A percentile compares a stretch with the other conserved stretches of the same genome.
These are phyloP conservation scores for Galleria mellonella DNA, from an alignment of 1,140 invertebrate genomes.

Conservation along the genomic window DNA sequence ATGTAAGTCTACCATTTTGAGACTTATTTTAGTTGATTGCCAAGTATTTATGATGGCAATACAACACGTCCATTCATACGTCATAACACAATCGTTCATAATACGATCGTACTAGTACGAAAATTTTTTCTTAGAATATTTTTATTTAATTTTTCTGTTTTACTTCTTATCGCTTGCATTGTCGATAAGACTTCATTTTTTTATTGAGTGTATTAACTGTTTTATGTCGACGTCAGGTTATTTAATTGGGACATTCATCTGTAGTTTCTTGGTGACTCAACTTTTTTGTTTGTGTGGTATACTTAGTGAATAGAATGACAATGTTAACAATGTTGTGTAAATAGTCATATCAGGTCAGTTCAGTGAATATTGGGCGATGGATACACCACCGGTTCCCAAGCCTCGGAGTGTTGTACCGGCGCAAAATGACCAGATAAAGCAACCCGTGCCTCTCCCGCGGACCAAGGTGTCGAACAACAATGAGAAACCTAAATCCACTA, in stretches of 20 bases:
- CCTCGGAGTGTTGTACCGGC: slow-evolving; percentile 34
- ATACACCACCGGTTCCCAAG: slow-evolving; percentile 56
- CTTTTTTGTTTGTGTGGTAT: slow-evolving; percentile 27
- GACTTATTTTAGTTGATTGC: too few relatives aligned
- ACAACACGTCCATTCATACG: too few relatives aligned
- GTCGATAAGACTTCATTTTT: too few relatives aligned
- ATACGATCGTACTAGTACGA: too few relatives aligned
- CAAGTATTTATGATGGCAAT: too few relatives aligned
- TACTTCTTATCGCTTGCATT: too few relatives aligned
- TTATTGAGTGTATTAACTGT: too few relatives aligned
- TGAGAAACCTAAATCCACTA: slow-evolving; percentile 41
- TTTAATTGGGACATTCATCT: not conserved
- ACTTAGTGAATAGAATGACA: slow-evolving; percentile 12
- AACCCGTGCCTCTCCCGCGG: slow-evolving; percentile 49
- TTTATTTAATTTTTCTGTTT: not conserved
- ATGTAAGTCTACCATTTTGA: too few relatives aligned
- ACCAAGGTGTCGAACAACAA: slow-evolving; percentile 35
- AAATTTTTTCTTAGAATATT: not conserved
- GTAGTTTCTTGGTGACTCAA: slow-evolving; percentile 21
- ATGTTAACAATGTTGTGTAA: slow-evolving; percentile 32
- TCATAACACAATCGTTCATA: too few relatives aligned
- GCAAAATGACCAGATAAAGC: slow-evolving; percentile 29
- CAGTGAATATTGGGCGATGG: slow-evolving; percentile 22
- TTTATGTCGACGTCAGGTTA: not conserved
- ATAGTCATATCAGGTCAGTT: slow-evolving; percentile 5